Conservation (phyloP, 2,888 invertebrate genomes). For the Ochropleura leucogaster region DNA sequence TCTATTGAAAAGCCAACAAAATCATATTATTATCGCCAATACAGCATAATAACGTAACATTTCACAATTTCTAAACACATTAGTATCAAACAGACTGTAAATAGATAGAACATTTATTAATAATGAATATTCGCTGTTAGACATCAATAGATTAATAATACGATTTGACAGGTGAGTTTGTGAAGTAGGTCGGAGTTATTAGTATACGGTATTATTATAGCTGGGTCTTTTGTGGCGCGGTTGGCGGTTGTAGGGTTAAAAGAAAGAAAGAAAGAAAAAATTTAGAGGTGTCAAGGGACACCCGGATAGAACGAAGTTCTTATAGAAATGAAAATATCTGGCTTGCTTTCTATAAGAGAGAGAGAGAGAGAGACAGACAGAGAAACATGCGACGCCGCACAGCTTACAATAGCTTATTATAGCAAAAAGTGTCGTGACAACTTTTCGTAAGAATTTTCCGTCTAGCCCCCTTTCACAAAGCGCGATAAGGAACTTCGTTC, state of each 20-base stretch:
- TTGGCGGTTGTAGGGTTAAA: constrained; percentile 25
- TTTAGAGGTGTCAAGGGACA: too few relatives aligned
- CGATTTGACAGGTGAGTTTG: constrained; percentile 55
- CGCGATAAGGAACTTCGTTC: too few relatives aligned
- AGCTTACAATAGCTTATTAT: too few relatives aligned
- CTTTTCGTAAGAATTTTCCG: too few relatives aligned
- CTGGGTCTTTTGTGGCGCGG: constrained; percentile 34
- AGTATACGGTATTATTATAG: constrained; percentile 46
- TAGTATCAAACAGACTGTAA: constrained; percentile 48
- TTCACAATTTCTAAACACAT: constrained; percentile 43
- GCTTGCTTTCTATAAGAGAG: too few relatives aligned
- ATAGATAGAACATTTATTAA: constrained; percentile 43
- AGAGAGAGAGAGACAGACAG: too few relatives aligned
- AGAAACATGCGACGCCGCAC: too few relatives aligned
- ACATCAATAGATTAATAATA: constrained; percentile 60
- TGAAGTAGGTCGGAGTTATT: constrained; percentile 51
- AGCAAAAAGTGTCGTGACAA: too few relatives aligned
- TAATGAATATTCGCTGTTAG: constrained; percentile 49
- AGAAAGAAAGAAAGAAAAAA: too few relatives aligned
- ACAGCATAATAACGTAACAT: not conserved
- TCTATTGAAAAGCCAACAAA: not conserved
- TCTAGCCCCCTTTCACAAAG: too few relatives aligned
- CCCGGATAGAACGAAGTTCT: too few relatives aligned
- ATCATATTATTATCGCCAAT: not conserved
- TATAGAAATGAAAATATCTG: too few relatives aligned